Evolutionary conservation across 2,888 invertebrate species (phyloP), one percentile per base, ranked within the genome.

Genomic region (Tetanocera ferruginea): DNA sequence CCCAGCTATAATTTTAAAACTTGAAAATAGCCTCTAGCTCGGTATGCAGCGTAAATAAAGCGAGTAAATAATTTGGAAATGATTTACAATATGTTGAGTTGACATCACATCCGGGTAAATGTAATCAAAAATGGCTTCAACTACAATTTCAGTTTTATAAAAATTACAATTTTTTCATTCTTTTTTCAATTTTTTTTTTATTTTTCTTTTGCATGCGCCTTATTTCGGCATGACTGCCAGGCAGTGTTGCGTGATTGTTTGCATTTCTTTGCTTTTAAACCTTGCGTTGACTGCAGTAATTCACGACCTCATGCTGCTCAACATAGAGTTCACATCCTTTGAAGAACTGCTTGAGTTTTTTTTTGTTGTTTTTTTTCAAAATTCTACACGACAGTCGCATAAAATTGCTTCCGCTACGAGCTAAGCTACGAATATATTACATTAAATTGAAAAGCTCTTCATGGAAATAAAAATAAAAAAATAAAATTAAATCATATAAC

Each of bases 31-130:
- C 43, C 43, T 11, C 11, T 43, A 1, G 2, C 43, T 11, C 43
- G 14, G 43, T 6, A 43, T 43, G 43, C 14, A 76, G 51, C 37
- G 57, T 43, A 70, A 78, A 76, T 66, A 64, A 71, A 74, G 81
- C 82, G 83, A 86, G 85, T 84, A 85, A 85, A 85, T 85, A 85
- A 85, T 85, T 86, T 86, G 83, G 84, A 85, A 85, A 85, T 85
- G 85, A 85, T 85, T 85, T 85, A 86, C 85, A 85, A 85, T 85
- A 86, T 82, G 80, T 60, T 60, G 57, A 60, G 43, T 43, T 43
- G 43, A 43, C 43, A 43, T 11, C 43, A 14, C 43, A 43, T 43
- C 43, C 43, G 43, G 43, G 1, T 43, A 43, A 43, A 60, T 60
- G 25, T 60, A 23, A 60, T 60, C 57, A 60, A 25, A 60, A 11